Evolutionary conservation across 2,888 invertebrate species (phyloP), one percentile per base, ranked within the genome.

Genomic region (Sericinus montela): DNA sequence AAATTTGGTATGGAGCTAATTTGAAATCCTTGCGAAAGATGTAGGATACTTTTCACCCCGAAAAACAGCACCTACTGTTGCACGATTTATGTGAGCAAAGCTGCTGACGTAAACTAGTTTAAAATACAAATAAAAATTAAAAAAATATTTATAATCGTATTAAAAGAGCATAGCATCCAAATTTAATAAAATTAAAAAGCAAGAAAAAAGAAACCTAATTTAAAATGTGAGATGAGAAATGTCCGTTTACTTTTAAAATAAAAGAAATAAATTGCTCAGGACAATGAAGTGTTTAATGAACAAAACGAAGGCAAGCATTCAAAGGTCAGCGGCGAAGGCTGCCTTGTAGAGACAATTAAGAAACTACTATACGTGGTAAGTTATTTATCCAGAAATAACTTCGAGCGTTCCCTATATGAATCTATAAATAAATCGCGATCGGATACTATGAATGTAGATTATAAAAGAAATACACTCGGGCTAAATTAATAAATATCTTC

Each of bases 221-320:
- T 50, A 53, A 55, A 46, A 51, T 39, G 36, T 49, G 47, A 54
- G 51, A 52, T 45, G 45, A 47, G 50, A 49, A 53, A 57, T 53
- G 40, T 49, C 42, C 45, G n/a, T 40, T 50, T 37, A 29, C 37
- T 42, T 37, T 43, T 41, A 51, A 39, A 48, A 41, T 14, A 49
- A 45, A 44, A 45, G 13, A 42, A 65, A 74, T 76, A 75, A 73
- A 75, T 68, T 67, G 65, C 61, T 54, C 56, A 46, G 54, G 56
- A 71, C 72, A 76, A 72, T 72, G 69, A 75, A 66, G 65, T 67
- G 63, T 69, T 69, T 75, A 78, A 78, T 75, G 78, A 75, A 70
- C 68, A 67, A 67, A 71, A 69, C 63, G 58, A 40, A 42, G 45
- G 52, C 37, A 45, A 41, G 43, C 65, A 68, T 60, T 53, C 67